Conservation (phyloP, 2,888 invertebrate species). For the Nysson spinosus region DNA sequence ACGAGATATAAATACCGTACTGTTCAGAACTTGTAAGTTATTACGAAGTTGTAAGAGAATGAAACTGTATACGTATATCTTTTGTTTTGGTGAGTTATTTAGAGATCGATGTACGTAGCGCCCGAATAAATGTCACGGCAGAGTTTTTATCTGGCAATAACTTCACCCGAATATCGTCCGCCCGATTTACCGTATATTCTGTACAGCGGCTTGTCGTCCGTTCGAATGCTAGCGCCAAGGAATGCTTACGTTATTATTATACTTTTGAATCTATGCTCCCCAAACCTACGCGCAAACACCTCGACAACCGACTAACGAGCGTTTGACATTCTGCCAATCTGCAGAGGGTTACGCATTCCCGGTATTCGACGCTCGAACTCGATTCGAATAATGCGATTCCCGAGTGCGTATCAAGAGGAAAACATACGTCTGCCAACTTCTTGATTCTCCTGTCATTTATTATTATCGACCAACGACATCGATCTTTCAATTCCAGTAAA, state of each 20-base stretch:
- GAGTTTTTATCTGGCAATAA: constrained; percentile 47
- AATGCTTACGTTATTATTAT: constrained; percentile 55
- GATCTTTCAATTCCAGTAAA: constrained; percentile 23
- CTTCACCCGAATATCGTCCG: constrained; percentile 35
- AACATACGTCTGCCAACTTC: constrained; percentile 24
- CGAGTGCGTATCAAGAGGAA: constrained; percentile 10
- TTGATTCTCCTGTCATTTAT: constrained; percentile 25
- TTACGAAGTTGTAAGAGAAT: too few species aligned
- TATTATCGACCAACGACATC: constrained; percentile 30
- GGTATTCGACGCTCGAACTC: constrained; percentile 14
- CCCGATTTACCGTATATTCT: constrained; percentile 45
- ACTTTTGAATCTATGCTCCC: constrained; percentile 50
- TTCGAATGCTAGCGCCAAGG: constrained; percentile 42
- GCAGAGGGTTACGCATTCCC: constrained; percentile 14
- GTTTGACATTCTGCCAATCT: constrained; percentile 56
- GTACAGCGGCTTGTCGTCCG: background rate
- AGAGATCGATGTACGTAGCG: too few species aligned
- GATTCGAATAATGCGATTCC: background rate
- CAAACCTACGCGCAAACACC: constrained; percentile 27
- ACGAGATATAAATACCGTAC: too few species aligned
- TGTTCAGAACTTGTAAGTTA: too few species aligned
- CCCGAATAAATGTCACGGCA: constrained; percentile 39
- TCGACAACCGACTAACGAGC: constrained; percentile 49
- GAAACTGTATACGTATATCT: too few species aligned
- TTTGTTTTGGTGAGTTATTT: too few species aligned